Percentiles rank a stretch among this genome's conserved stretches.
Conservation (phyloP, 2,797 vertebrate genomes). For the Cuniculus paca region DNA sequence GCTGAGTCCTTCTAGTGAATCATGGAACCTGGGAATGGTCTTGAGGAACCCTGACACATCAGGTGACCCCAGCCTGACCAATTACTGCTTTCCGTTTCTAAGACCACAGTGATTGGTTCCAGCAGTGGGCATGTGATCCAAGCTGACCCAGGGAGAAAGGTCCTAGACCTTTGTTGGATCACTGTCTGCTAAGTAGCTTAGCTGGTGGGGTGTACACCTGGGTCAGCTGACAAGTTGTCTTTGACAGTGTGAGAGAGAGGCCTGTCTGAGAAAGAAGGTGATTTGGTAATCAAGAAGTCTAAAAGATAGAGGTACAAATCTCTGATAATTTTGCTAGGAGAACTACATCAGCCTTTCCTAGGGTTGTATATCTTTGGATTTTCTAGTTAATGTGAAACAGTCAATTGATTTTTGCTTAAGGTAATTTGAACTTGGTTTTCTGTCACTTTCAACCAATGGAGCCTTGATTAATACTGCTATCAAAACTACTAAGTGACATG, state of each 20-base stretch:
- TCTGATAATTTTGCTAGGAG: background rate
- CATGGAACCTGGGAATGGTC: background rate
- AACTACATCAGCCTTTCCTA: background rate
- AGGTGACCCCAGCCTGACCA: background rate
- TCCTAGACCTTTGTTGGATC: background rate
- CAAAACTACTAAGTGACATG: constrained; percentile 2
- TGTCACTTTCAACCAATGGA: background rate
- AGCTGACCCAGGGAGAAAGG: background rate
- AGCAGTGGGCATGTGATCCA: background rate
- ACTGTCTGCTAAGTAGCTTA: background rate
- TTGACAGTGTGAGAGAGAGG: background rate
- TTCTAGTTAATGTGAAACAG: background rate
- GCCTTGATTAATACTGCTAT: background rate
- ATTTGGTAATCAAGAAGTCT: background rate
- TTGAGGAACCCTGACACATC: background rate
- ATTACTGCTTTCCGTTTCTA: background rate
- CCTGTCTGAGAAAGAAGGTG: background rate
- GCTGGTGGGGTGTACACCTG: too few relatives aligned
- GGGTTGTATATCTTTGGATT: background rate
- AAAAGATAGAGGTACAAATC: background rate
- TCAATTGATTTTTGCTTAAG: constrained; percentile 10
- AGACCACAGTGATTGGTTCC: background rate
- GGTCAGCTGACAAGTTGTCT: background rate
- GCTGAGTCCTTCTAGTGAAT: background rate
- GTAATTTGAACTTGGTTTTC: background rate